phyloP scores from a whole-genome alignment of 2,888 invertebrate species.

The Villa cingulata region DNA sequence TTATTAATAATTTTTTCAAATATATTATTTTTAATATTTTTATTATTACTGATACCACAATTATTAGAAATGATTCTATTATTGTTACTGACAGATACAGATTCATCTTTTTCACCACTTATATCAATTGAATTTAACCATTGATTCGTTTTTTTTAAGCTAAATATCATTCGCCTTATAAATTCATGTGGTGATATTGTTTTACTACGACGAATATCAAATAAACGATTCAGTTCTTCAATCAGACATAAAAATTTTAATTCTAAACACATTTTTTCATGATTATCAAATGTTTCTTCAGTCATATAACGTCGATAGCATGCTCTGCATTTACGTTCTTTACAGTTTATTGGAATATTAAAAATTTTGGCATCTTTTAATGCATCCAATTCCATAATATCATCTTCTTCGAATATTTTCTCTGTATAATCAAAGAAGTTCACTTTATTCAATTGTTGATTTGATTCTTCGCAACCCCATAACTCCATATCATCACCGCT shows the following conservation, averaged over 20 bases:
- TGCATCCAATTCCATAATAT: slow-evolving; percentile 30
- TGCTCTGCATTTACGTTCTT: slow-evolving; percentile 32
- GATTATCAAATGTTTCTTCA: slow-evolving; percentile 30
- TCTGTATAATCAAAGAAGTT: slow-evolving; percentile 31
- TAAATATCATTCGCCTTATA: slow-evolving; percentile 33
- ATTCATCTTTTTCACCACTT: background rate
- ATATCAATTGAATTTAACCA: slow-evolving; percentile 29
- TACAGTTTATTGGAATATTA: slow-evolving; percentile 31
- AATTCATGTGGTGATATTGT: slow-evolving; percentile 34
- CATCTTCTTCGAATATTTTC: slow-evolving; percentile 33
- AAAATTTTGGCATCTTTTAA: slow-evolving; percentile 27
- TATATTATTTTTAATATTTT: background rate
- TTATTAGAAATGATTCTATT: no score
- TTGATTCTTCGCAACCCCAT: slow-evolving; percentile 25
- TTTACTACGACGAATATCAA: slow-evolving; percentile 27
- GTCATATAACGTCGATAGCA: slow-evolving; percentile 34
- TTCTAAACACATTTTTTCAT: slow-evolving; percentile 31
- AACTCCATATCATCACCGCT: slow-evolving; percentile 26
- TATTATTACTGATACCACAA: background rate
- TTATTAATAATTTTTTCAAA: no score
- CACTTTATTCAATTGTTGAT: slow-evolving; percentile 21
- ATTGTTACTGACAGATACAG: background rate
- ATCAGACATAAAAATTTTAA: slow-evolving; percentile 28
- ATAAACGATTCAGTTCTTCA: slow-evolving; percentile 26
- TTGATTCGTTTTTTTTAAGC: slow-evolving; percentile 29